Percentiles rank a stretch among this genome's conserved stretches.
Conservation (phyloP, 2,888 invertebrate genomes). For the Didymodactylos carnosus region DNA sequence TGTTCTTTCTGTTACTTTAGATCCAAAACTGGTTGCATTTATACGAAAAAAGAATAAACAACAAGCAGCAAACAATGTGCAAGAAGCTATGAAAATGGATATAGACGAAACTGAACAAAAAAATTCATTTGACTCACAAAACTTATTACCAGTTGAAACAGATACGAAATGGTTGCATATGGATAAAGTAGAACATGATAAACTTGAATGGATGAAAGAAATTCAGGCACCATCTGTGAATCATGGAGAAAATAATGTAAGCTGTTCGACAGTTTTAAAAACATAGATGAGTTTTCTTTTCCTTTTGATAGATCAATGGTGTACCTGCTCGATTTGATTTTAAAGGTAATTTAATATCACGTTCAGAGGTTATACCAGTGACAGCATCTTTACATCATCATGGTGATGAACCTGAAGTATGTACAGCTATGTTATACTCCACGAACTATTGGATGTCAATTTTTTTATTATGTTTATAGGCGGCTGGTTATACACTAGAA, state of each 20-base stretch:
- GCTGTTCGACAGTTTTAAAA: conserved; percentile 5
- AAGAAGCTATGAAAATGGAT: not conserved
- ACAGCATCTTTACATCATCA: conserved; percentile 63
- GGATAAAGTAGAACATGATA: conserved; percentile 61
- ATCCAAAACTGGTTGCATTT: conserved; percentile 49
- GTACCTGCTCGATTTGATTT: conserved; percentile 30
- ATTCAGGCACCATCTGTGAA: conserved; percentile 33
- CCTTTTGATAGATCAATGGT: not conserved
- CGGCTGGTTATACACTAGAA: conserved; percentile 63
- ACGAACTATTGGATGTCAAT: not conserved
- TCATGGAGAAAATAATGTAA: not conserved
- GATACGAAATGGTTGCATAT: conserved; percentile 56
- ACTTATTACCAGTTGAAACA: conserved; percentile 28
- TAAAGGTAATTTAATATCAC: conserved; percentile 25
- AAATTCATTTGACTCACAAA: no score
- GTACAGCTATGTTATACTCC: conserved; percentile 18
- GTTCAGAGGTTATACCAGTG: conserved; percentile 41
- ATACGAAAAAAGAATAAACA: conserved; percentile 27
- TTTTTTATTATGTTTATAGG: conserved; percentile 1
- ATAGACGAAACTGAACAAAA: not conserved
- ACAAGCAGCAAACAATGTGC: not conserved
- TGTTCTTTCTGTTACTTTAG: conserved; percentile 34
- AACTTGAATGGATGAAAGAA: conserved; percentile 67
- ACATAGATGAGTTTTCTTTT: not conserved
- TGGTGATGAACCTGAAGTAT: conserved; percentile 67